Conservation (phyloP, 2,888 invertebrate genomes). For the Resseliella maxima region DNA sequence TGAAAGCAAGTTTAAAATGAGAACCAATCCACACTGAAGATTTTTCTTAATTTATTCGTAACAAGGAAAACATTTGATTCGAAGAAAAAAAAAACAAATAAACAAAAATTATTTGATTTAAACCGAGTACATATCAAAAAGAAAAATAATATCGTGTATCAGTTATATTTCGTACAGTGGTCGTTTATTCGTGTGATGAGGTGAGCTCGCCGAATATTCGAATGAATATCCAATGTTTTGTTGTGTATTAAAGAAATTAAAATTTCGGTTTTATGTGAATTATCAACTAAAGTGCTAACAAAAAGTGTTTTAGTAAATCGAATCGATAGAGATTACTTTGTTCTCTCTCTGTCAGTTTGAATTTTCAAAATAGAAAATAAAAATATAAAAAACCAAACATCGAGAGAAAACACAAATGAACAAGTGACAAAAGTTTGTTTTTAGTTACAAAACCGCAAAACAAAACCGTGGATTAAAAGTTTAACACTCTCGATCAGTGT, state of each 20-base stretch:
- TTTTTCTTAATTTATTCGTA: not conserved
- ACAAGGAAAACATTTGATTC: not conserved
- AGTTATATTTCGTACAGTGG: not conserved
- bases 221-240: not conserved
- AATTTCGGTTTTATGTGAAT: not conserved
- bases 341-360: not conserved
- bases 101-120: not conserved
- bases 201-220: not conserved
- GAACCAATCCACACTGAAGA: conserved; percentile 17
- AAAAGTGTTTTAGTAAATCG: not conserved
- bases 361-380: not conserved
- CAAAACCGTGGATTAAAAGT: conserved; percentile 43
- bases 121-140: conserved; percentile 19
- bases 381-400: not conserved
- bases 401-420: conserved; percentile 3
- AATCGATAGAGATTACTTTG: not conserved
- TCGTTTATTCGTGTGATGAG: not conserved
- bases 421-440: conserved; percentile 23
- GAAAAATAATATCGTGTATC: not conserved
- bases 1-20: conserved; percentile 61
- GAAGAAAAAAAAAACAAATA: not conserved
- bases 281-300: conserved; percentile 28
- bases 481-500: too few species aligned
- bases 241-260: not conserved
- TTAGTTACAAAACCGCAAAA: conserved; percentile 15